Evolutionary conservation across 1,140 invertebrate genomes (phyloP).

Genomic region (Papilio xuthus): DNA sequence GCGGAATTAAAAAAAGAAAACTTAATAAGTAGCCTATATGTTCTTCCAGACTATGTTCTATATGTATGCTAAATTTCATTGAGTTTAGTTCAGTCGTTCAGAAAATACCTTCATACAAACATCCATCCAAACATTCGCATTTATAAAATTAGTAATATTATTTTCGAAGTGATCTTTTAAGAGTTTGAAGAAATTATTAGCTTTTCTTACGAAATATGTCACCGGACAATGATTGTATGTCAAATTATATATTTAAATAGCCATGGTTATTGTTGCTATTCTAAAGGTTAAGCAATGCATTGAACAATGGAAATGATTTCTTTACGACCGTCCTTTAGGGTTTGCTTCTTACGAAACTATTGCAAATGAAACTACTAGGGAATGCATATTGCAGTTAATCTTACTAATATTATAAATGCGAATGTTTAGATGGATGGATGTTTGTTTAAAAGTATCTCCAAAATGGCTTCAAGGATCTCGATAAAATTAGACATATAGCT

Average conservation of each 20-base stretch:
- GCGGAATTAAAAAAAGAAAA: too few species aligned
- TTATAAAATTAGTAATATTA: too few species aligned
- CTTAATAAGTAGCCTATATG: too few species aligned
- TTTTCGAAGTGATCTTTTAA: neutral
- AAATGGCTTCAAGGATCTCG: neutral
- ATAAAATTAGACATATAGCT: too few species aligned
- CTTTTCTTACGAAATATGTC: neutral
- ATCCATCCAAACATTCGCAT: too few species aligned
- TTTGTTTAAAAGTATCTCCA: neutral
- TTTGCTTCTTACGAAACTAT: neutral
- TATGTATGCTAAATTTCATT: too few species aligned
- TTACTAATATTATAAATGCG: neutral
- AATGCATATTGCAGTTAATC: constrained; percentile 13
- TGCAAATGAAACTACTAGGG: neutral
- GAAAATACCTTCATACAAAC: too few species aligned
- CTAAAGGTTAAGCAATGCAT: neutral
- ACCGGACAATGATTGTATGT: neutral
- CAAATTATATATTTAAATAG: constrained; percentile 11
- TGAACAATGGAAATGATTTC: neutral
- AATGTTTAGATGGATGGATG: neutral
- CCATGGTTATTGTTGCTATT: neutral
- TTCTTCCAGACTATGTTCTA: too few species aligned
- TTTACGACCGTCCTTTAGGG: constrained; percentile 18
- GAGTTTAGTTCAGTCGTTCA: too few species aligned
- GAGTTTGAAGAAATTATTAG: neutral